Evolutionary conservation across 2,797 vertebrate species (phyloP), one percentile per base, ranked within the genome.

Genomic region (Lophius americanus): DNA sequence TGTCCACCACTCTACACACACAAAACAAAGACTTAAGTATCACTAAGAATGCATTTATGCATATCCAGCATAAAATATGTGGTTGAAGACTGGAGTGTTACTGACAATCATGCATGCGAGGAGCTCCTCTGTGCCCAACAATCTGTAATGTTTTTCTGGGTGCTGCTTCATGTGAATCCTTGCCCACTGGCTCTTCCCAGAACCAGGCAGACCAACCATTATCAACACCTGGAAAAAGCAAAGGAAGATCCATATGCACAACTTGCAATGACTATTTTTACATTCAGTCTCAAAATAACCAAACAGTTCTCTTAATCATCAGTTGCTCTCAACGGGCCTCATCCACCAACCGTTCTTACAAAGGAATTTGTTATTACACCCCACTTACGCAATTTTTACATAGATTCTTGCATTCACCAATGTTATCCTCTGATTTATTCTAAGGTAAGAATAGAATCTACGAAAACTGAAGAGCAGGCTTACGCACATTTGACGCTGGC

Each of bases 111-210:
- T 95, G 71, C 94, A 94, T 49, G 78, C 65, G 8, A 96, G 92
- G 73, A 97, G 78, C 60, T 91, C 88, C 78, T 95, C 94, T 4
- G 94, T 96, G 81, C 94, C 93, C 83, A 98, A 80, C 51, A 96
- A 86, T 46, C 58, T 92, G 87, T 94, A 97, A 43, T 68, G 90
- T 82, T 95, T 96, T 71, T 94, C 93, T 66, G 92, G 92, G 62
- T 97, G 93, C 80, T 95, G 90, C 43, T 90, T 83, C 63, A 91
- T 91, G 55, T 94, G 92, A 50, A 89, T 91, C 59, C 85, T 83
- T 39, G 94, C 95, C 96, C 96, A 98, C 73, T 93, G 91, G 37
- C 92, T 96, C 84, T 98, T 98, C 59, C 96, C 96, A 66, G 94
- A 94, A 47, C 95, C 95, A 39, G 96, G 96, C 56, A 97, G 88